Evolutionary conservation across 2,888 invertebrate species (phyloP), one percentile per base, ranked within the genome.

Genomic region (Drosophila tanythrix): DNA sequence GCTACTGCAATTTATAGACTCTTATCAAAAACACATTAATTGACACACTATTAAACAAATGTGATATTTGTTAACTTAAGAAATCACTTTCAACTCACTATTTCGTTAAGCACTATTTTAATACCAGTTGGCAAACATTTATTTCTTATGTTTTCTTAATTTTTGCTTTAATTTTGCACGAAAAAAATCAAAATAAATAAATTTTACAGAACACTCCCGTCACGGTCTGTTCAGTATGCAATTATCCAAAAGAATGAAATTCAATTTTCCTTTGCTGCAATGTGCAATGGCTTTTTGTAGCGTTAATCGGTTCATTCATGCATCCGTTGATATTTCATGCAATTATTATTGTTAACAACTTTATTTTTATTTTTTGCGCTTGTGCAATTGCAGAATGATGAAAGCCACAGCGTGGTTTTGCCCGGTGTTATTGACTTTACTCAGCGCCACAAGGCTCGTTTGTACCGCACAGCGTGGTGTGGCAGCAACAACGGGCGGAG

Each of bases 371-470:
- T 25, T 43, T 64, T 25, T 8, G 8, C 7, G 21, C 15, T 53
- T 63, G n/a, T 50, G 31, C 76, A 67, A 66, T 73, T 76, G 18
- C 88, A 89, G 89, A 76, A 87, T 82, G 92, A 92, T 93, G 93
- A 93, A 93, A 92, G 91, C 93, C 89, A 91, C 92, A 85, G 89
- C 93, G 91, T 92, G 92, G 92, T 92, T 93, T 82, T 93, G 92
- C 81, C 92, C 93, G 79, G 89, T 93, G 67, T 81, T 93, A 77
- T 85, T 93, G 82, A 92, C 91, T 83, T 89, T 93, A 83, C 90
- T 93, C 75, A 92, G 92, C 79, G 91, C 91, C 80, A 91, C 91
- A 70, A 90, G 92, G 79, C 91, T 92, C 76, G 92, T 92, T 76
- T 92, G 90, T 77, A 91, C 92, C 73, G 92, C 93, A 72, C 92